Conservation (phyloP, 2,888 invertebrate species). For the Hirtodrosophila cameraria region DNA sequence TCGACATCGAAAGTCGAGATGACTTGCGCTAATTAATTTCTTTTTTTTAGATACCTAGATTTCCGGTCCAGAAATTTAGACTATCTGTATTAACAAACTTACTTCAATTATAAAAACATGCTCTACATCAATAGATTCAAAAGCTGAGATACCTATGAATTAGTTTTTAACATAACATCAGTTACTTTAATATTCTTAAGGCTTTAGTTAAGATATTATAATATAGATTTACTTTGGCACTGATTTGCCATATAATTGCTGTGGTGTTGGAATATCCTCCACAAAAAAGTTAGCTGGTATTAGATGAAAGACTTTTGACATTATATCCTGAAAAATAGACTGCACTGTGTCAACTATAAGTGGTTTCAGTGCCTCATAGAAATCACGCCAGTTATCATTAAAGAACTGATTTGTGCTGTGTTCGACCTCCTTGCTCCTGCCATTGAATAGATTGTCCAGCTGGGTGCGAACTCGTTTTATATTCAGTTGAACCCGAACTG, state of each 20-base stretch:
- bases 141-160: too few relatives aligned
- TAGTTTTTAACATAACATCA: too few relatives aligned
- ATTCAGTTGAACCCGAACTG: conserved; percentile 86
- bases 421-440: conserved; percentile 84
- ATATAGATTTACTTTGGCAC: background rate
- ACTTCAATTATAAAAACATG: too few relatives aligned
- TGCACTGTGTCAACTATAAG: conserved; percentile 88
- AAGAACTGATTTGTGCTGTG: conserved; percentile 89
- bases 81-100: too few relatives aligned
- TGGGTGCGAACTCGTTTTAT: conserved; percentile 87
- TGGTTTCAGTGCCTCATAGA: conserved; percentile 88
- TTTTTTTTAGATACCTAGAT: background rate
- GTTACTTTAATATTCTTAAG: too few relatives aligned
- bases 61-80: too few relatives aligned
- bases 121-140: too few relatives aligned
- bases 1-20: too few relatives aligned
- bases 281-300: conserved; percentile 89
- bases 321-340: conserved; percentile 87
- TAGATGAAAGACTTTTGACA: conserved; percentile 87
- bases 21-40: too few relatives aligned
- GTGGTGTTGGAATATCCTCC: conserved; percentile 85
- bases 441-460: conserved; percentile 87
- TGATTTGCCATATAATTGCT: conserved; percentile 58
- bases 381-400: conserved; percentile 89
- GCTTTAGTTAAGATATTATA: too few relatives aligned